phyloP scores from a whole-genome alignment of 2,797 vertebrate genomes.

The Pseudochirops corinnae region DNA sequence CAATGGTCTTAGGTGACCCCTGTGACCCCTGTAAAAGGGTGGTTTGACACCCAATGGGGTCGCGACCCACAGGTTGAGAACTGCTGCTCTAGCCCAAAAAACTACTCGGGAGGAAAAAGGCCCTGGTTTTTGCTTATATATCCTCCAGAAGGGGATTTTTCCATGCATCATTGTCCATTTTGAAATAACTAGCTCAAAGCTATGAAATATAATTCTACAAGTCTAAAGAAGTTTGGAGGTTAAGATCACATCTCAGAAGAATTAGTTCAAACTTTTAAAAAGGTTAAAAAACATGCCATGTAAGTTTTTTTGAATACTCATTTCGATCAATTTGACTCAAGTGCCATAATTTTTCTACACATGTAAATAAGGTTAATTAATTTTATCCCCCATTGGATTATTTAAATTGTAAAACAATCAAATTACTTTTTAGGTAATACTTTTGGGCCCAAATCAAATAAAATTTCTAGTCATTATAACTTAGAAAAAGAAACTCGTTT shows the following conservation, averaged over 20 bases:
- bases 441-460: slow-evolving; percentile 81
- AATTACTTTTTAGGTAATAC: slow-evolving; percentile 80
- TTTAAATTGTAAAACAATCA: slow-evolving; percentile 80
- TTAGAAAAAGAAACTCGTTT: slow-evolving; percentile 84
- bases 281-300: background rate
- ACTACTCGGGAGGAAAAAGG: background rate
- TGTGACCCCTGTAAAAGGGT: no score
- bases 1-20: no score
- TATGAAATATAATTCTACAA: background rate
- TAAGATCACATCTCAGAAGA: no score
- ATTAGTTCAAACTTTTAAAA: background rate
- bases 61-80: no score
- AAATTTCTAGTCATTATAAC: slow-evolving; percentile 83
- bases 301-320: slow-evolving; percentile 36
- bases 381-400: slow-evolving; percentile 73
- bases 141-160: background rate
- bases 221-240: background rate
- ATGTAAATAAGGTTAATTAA: slow-evolving; percentile 77
- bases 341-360: slow-evolving; percentile 71
- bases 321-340: slow-evolving; percentile 48
- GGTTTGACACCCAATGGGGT: no score
- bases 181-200: background rate
- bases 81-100: background rate
- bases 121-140: background rate
- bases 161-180: background rate